phyloP scores from a whole-genome alignment of 2,888 invertebrate genomes.

The Ligdia adustata region DNA sequence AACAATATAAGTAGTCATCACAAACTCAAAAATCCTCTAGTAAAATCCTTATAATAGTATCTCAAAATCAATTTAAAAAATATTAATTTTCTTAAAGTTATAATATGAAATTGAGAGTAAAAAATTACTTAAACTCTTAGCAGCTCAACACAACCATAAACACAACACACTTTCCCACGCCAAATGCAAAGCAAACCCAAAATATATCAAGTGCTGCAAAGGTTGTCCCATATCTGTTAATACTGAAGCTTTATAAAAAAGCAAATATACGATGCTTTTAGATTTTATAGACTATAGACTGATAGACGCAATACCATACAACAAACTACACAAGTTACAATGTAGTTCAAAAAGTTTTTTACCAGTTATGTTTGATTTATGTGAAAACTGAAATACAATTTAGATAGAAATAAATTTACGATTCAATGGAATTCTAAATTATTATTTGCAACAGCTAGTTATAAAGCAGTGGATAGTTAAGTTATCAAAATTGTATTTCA shows the following conservation, averaged over 20 bases:
- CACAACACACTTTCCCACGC: constrained; percentile 7
- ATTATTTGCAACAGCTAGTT: background rate
- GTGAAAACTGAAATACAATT: constrained; percentile 20
- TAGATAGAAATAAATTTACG: constrained; percentile 2
- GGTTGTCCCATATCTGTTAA: constrained; percentile 5
- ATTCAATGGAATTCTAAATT: background rate
- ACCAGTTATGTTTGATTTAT: constrained; percentile 10
- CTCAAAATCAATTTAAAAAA: too few relatives aligned
- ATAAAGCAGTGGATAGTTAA: background rate
- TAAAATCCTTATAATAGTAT: too few relatives aligned
- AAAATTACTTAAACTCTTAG: too few relatives aligned
- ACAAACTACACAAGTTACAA: constrained; percentile 29
- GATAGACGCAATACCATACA: constrained; percentile 10
- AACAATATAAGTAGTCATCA: too few relatives aligned
- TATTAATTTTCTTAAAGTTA: too few relatives aligned
- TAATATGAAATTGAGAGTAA: too few relatives aligned
- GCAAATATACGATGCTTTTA: constrained; percentile 23
- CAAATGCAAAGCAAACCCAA: constrained; percentile 12
- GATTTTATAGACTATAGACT: constrained; percentile 11
- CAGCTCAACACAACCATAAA: constrained; percentile 3
- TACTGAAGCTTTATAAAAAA: constrained; percentile 11
- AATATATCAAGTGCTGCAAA: constrained; percentile 6
- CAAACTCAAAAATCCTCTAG: too few relatives aligned
- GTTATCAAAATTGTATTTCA: constrained; percentile 23
- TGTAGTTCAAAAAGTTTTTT: constrained; percentile 25